Base-by-base conservation (phyloP, 92 coral and sea anemone species). In the Chrysogorgia sp. region DNA sequence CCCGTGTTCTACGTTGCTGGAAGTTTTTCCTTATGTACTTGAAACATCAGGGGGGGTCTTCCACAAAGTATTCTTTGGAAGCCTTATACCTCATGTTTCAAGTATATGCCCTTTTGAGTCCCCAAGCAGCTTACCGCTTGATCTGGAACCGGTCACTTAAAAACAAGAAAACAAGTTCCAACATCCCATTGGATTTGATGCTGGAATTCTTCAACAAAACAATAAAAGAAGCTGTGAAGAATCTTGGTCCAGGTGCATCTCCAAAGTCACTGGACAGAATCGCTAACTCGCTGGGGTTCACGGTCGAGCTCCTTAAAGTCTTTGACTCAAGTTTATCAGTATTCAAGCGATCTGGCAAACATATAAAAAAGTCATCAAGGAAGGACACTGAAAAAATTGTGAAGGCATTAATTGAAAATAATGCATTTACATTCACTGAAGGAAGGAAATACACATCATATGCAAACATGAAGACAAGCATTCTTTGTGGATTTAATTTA, bases 51-150 rank as follows among this genome's bases (percentile, higher is more conserved):
- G 90, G 88, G 3, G 75, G 82, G 20, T 78, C 90, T 34, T 40
- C 88, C 22, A 65, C 71, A 2, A 87, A 87, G 87, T 90, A 90
- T 61, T 77, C 88, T 6, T 40, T 90, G n/a, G 94, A 86, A 67
- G 87, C 85, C 10, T 80, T 90, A 50, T 90, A 90, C 52, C 71
- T 84, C 74, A 87, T 90, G 87, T 90, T 81, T 52, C 96, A 90
- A 32, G 83, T 78, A 10, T 34, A 87, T 84, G 88, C 89, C 14
- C 82, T 91, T 28, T 60, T 88, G 15, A 91, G 92, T 62, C 92
- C 96, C 0, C 80, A 63, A 33, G 82, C 88, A 82, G 74, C 96
- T n/a, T 92, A 90, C 41, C 66, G 24, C 59, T 80, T 91, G 21
- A 63, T 91, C 10, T 89, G 92, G 92, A 83, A 88, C 90, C 60